Conservation (phyloP, 1,140 invertebrate genomes). For the Stratiolaelaps scimitus region DNA sequence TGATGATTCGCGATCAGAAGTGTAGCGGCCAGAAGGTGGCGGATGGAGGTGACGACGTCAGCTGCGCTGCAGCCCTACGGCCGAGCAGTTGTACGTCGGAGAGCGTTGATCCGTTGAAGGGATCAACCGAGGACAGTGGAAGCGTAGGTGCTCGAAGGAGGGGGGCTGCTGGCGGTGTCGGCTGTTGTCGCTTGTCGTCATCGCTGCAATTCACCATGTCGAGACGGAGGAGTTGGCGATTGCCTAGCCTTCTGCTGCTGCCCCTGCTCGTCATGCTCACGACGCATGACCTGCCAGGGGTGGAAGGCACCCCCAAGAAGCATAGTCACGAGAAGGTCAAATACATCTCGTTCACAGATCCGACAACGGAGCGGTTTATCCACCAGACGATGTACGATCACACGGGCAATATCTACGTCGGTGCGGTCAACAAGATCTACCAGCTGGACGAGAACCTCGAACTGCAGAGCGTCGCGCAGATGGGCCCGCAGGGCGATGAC, state of each 20-base stretch:
- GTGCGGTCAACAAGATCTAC: constrained; percentile 82
- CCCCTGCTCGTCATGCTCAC: neutral
- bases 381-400: constrained; percentile 82
- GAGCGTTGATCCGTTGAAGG: too few species aligned
- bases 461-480: constrained; percentile 59
- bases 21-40: too few species aligned
- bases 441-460: constrained; percentile 75
- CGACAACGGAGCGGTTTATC: constrained; percentile 43
- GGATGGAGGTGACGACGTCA: too few species aligned
- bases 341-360: constrained; percentile 36
- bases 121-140: too few species aligned
- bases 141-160: too few species aligned
- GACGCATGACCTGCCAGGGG: neutral
- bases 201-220: neutral
- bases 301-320: constrained; percentile 4
- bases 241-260: constrained; percentile 23
- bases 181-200: too few species aligned
- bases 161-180: too few species aligned
- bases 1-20: too few species aligned
- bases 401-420: constrained; percentile 79
- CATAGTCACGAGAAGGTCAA: constrained; percentile 30
- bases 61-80: too few species aligned
- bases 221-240: constrained; percentile 27
- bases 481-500: constrained; percentile 78
- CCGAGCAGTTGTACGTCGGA: too few species aligned